These are phyloP conservation scores for Molossus alvarezi DNA, from an alignment of 2,797 vertebrate species.

Conservation along the genomic window DNA sequence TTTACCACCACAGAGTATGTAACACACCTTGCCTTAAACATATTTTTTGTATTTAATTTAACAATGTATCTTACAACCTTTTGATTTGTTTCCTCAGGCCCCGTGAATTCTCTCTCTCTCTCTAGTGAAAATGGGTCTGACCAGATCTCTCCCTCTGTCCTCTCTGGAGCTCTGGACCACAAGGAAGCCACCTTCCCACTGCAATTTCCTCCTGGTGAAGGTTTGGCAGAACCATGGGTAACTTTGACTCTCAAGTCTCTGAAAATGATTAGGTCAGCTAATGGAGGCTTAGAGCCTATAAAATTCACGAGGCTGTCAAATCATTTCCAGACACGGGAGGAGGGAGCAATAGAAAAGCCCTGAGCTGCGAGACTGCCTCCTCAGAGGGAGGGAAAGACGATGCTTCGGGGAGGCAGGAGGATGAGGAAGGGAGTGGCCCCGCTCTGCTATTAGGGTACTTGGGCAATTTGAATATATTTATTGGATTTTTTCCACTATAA, in stretches of 20 bases:
- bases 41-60: not conserved
- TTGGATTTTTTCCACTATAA: not conserved
- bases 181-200: not conserved
- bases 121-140: not conserved
- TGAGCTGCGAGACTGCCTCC: not conserved
- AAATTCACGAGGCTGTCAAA: slow-evolving; percentile 10
- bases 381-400: accelerated
- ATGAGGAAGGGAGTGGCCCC: not conserved
- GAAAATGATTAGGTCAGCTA: slow-evolving; percentile 60
- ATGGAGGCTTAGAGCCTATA: slow-evolving; percentile 58
- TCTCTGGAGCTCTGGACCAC: not conserved
- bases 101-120: not conserved
- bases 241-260: slow-evolving; percentile 43
- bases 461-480: not conserved
- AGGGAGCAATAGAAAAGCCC: accelerated
- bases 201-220: not conserved
- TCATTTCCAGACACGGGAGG: slow-evolving; percentile 52
- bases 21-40: not conserved
- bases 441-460: not conserved
- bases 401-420: not conserved
- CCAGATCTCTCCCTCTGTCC: not conserved
- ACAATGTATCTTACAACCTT: not conserved
- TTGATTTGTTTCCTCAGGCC: not conserved
- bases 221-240: not conserved
- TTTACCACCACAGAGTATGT: not conserved